Base-by-base conservation (phyloP, 2,113 vertebrate species). In the Oostethus manadensis region DNA sequence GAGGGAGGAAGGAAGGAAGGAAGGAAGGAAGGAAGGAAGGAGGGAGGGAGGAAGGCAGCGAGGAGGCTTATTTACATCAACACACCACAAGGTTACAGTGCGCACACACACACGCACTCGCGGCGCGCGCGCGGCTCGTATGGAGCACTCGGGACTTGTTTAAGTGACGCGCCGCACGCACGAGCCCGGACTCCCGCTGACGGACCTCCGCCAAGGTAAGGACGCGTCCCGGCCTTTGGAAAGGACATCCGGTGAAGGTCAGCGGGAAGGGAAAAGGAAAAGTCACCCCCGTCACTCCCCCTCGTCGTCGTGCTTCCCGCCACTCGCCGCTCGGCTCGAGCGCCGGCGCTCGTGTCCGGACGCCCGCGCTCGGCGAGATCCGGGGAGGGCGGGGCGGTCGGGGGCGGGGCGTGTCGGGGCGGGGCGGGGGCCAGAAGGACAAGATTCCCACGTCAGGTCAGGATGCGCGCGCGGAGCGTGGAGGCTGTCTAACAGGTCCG, bases 31-130 rank as follows among this genome's bases (percentile, higher is more conserved):
- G 93, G 90, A 92, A 92, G 91, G 91, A 26, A 8, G 38, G 22
- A n/a, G 22, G n/a, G 11, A 56, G 42, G 33, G 50, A 93, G 93
- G 90, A 91, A 92, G 91, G 91, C 11, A 14, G 94, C 93, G 93
- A 94, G 93, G 91, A 74, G 90, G 92, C 94, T 96, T 98, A 97
- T 98, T 99, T 96, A 97, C 96, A 98, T 98, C 96, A 98, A 98
- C 94, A 93, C 93, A 94, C 94, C 94, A 94, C 96, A 97, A 97
- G 96, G 96, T 99, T 99, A 96, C 94, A 94, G 95, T 94, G 93
- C 93, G 90, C 91, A 93, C 92, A 91, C 91, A 94, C 93, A 40
- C 51, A 3, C 33, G 3, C 15, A 9, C 14, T 8, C 23, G 5
- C 16, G 17, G 94, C 93, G 93, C 93, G 90, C 91, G 93, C 92